Evolutionary conservation across 1,140 invertebrate species (phyloP).

Genomic region (Lethrus apterus): DNA sequence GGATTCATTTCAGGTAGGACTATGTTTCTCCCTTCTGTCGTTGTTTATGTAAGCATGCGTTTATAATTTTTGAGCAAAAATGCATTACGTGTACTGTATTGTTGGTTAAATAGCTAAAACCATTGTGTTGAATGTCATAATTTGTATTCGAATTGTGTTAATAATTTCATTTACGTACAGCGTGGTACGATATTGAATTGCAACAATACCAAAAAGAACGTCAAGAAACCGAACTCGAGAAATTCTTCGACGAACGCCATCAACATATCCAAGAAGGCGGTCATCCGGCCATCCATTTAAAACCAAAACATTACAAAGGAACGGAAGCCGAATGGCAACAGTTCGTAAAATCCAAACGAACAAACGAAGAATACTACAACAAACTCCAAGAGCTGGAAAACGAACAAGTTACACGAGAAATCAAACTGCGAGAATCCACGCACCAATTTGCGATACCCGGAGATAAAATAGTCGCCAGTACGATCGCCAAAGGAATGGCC

Average conservation of each 20-base stretch:
- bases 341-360: slow-evolving; percentile 71
- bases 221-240: slow-evolving; percentile 75
- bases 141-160: neutral
- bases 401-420: slow-evolving; percentile 75
- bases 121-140: slow-evolving; percentile 2
- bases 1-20: slow-evolving; percentile 10
- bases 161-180: slow-evolving; percentile 47
- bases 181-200: slow-evolving; percentile 87
- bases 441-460: slow-evolving; percentile 81
- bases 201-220: slow-evolving; percentile 76
- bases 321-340: slow-evolving; percentile 76
- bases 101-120: neutral
- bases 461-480: slow-evolving; percentile 67
- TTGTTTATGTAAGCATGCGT: slow-evolving; percentile 9
- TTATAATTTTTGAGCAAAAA: neutral
- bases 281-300: slow-evolving; percentile 43
- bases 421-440: slow-evolving; percentile 61
- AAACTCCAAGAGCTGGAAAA: slow-evolving; percentile 78
- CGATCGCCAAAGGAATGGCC: slow-evolving; percentile 78
- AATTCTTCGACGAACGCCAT: slow-evolving; percentile 78
- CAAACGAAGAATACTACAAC: slow-evolving; percentile 72
- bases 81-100: slow-evolving; percentile 5
- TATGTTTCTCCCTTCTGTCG: slow-evolving; percentile 1
- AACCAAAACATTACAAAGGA: slow-evolving; percentile 59
- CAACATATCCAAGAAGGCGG: slow-evolving; percentile 54